Base-by-base conservation (phyloP, 2,113 vertebrate genomes). In the Tinamus guttatus region DNA sequence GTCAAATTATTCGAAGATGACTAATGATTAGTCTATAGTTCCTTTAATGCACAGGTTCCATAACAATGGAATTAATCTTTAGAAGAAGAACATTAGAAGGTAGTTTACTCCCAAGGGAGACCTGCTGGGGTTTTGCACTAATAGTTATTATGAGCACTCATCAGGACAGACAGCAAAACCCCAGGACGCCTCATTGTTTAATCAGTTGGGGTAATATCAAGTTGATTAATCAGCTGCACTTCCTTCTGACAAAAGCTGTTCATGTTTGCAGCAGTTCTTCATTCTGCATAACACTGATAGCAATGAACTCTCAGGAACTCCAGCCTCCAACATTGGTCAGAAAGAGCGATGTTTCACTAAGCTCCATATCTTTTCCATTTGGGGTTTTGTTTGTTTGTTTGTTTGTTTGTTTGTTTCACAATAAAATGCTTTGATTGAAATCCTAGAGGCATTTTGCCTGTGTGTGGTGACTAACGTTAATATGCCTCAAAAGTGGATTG, bases 1-100 rank as follows among this genome's bases (percentile, higher is more conserved):
- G 98, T 97, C 98, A 98, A 98, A 98, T 96, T 98, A 98, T 98
- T 98, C 98, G 96, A 98, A 98, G 98, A 98, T 96, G 92, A 97
- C 95, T 97, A 95, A 97, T 98, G 98, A 98, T 98, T 98, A 99
- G 99, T 99, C 99, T 98, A 99, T 95, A 85, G 98, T 98, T 98
- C 96, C 97, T 96, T 97, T 98, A 98, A 98, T 98, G 97, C 97
- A 96, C 97, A 98, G 98, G 98, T 99, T 98, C 98, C 98, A 96
- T 98, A 99, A 98, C 98, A 98, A 98, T 98, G 97, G 97, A 98
- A 98, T 98, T 98, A 98, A 98, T 98, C 98, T 98, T 97, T 92
- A 96, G 97, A 98, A 96, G 94, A 96, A 96, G 97, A 97, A 97
- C 98, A 98, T 98, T 98, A 98, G 98, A 98, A 98, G 96, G 97